Conservation (phyloP, 2,113 vertebrate genomes). For the Zeus faber region DNA sequence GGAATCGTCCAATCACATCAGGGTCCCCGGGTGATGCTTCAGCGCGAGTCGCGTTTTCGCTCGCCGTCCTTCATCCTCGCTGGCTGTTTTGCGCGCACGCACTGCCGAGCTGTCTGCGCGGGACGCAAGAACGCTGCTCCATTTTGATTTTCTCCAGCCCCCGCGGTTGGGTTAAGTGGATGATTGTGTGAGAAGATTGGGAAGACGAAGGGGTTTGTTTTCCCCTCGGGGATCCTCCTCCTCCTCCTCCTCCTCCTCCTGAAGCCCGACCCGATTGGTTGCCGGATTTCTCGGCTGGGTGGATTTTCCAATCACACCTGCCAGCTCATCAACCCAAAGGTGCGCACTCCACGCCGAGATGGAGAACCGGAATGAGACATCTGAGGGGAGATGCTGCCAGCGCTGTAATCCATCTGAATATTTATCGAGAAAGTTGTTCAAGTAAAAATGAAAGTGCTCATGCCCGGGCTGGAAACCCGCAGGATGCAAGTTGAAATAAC, state of each 20-base stretch:
- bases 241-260: slow-evolving; percentile 20
- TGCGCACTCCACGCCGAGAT: neutral
- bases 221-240: slow-evolving; percentile 7
- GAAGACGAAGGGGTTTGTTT: slow-evolving; percentile 4
- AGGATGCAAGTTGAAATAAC: too few species aligned
- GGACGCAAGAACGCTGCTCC: too few species aligned
- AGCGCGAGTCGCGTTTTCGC: too few species aligned
- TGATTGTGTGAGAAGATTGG: slow-evolving; percentile 35
- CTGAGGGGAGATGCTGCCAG: neutral
- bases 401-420: neutral
- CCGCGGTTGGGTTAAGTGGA: slow-evolving; percentile 41
- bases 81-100: too few species aligned
- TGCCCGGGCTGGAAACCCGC: too few species aligned
- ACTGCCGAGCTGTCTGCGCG: too few species aligned
- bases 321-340: slow-evolving; percentile 10
- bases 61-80: too few species aligned
- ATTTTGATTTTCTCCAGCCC: too few species aligned
- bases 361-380: neutral
- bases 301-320: slow-evolving; percentile 13
- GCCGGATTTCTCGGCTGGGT: slow-evolving; percentile 8
- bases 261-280: slow-evolving; percentile 8
- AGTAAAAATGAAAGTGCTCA: too few species aligned
- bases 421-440: too few species aligned
- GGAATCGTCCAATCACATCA: too few species aligned
- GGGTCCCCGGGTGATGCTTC: too few species aligned